A percentile compares a stretch with the other conserved stretches of the same genome.
Conservation (phyloP, 2,113 vertebrate genomes). For the Accipiter cooperii region DNA sequence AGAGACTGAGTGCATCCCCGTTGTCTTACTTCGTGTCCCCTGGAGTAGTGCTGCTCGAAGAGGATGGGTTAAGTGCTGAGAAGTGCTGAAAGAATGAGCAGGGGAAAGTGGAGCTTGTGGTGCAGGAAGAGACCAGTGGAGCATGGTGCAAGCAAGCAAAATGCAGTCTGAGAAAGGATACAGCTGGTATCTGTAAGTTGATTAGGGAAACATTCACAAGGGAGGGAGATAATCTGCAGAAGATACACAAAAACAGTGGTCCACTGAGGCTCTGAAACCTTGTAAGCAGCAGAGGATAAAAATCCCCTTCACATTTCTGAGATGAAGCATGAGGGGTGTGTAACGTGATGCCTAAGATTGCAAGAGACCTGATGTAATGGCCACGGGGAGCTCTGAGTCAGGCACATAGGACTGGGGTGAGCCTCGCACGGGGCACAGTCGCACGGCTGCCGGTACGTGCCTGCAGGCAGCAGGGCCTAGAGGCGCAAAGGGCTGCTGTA, state of each 20-base stretch:
- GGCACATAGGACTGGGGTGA: not conserved
- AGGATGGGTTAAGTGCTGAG: not conserved
- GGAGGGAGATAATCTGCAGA: not conserved
- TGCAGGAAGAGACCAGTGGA: not conserved
- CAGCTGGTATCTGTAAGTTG: not conserved
- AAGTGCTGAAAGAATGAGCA: not conserved
- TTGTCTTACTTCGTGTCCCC: fast-evolving
- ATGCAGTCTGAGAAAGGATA: not conserved
- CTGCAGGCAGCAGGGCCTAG: not conserved
- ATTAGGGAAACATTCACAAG: not conserved
- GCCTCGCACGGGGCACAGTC: not conserved
- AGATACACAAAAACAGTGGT: not conserved
- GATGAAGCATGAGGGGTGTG: not conserved
- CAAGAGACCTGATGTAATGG: not conserved
- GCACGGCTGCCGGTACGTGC: fast-evolving
- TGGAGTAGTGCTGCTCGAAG: fast-evolving
- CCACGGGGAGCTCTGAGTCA: not conserved
- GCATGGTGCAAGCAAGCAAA: not conserved
- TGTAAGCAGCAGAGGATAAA: not conserved
- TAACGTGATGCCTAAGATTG: not conserved
- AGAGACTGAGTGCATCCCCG: not conserved
- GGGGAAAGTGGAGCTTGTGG: not conserved
- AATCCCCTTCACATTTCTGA: not conserved
- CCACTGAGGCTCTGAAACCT: not conserved
- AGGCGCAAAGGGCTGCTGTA: not conserved